phyloP scores from a whole-genome alignment of 2,113 vertebrate species.

The Australoheros scitulus region DNA sequence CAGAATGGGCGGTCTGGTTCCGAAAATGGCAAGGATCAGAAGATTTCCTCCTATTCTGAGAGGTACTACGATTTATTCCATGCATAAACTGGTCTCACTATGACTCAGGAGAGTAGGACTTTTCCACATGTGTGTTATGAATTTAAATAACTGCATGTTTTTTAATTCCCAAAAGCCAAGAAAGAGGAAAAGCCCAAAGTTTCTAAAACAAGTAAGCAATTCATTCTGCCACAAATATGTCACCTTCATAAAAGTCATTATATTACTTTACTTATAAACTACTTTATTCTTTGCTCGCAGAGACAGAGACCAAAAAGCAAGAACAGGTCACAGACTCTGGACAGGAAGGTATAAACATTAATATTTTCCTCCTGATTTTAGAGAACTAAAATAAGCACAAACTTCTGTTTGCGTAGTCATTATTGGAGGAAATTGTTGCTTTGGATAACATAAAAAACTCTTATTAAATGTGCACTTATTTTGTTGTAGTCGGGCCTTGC shows the following conservation, averaged over 20 bases:
- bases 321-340: slow-evolving; percentile 35
- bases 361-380: not conserved
- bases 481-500: slow-evolving; percentile 74
- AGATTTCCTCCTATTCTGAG: slow-evolving; percentile 33
- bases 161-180: slow-evolving; percentile 33
- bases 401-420: not conserved
- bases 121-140: not conserved
- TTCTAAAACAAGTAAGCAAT: slow-evolving; percentile 41
- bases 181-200: slow-evolving; percentile 47
- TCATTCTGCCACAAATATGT: not conserved
- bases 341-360: slow-evolving; percentile 54
- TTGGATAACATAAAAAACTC: not conserved
- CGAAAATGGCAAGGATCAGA: slow-evolving; percentile 16
- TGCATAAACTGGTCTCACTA: not conserved
- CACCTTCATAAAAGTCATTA: not conserved
- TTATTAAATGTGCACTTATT: not conserved
- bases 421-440: not conserved
- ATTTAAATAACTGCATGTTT: not conserved
- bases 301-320: slow-evolving; percentile 34
- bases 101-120: not conserved
- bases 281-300: not conserved
- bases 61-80: slow-evolving; percentile 34
- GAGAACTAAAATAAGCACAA: not conserved
- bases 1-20: slow-evolving; percentile 29
- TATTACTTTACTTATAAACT: not conserved